phyloP scores from a whole-genome alignment of 2,888 invertebrate genomes.

The Yponomeuta evonymella region DNA sequence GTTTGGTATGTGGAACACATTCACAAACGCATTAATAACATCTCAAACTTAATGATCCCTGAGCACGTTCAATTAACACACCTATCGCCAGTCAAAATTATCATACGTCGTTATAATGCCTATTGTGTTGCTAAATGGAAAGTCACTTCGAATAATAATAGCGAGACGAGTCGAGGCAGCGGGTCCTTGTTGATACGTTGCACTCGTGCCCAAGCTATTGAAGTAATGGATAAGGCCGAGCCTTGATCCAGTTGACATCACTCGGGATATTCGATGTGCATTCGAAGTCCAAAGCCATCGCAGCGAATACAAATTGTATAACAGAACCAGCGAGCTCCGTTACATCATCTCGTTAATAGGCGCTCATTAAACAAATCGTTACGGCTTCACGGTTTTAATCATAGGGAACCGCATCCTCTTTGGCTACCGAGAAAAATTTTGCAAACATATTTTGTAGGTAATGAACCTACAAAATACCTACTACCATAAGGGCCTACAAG shows the following conservation, averaged over 20 bases:
- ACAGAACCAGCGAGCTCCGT: neutral
- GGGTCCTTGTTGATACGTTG: conserved; percentile 25
- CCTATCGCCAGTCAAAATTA: conserved; percentile 7
- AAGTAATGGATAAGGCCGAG: conserved; percentile 55
- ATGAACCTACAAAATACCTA: no score
- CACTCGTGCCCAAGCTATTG: conserved; percentile 37
- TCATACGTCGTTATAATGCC: conserved; percentile 17
- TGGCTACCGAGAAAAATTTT: neutral
- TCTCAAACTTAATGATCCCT: conserved; percentile 11
- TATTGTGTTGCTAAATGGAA: conserved; percentile 19
- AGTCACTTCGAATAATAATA: conserved; percentile 20
- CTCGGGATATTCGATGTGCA: conserved; percentile 28
- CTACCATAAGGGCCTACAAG: no score
- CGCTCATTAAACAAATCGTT: neutral
- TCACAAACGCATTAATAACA: conserved; percentile 15
- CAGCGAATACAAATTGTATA: neutral
- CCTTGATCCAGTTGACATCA: conserved; percentile 62
- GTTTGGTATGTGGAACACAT: conserved; percentile 36
- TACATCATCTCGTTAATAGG: neutral
- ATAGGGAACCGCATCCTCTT: neutral
- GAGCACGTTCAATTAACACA: neutral
- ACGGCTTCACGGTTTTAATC: neutral
- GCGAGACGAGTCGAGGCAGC: conserved; percentile 13
- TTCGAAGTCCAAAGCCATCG: neutral
- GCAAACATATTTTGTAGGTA: no score